Percentiles rank a stretch among this genome's conserved stretches.
phyloP scores from a whole-genome alignment of 2,797 vertebrate genomes.

The Telmatherina bonti region DNA sequence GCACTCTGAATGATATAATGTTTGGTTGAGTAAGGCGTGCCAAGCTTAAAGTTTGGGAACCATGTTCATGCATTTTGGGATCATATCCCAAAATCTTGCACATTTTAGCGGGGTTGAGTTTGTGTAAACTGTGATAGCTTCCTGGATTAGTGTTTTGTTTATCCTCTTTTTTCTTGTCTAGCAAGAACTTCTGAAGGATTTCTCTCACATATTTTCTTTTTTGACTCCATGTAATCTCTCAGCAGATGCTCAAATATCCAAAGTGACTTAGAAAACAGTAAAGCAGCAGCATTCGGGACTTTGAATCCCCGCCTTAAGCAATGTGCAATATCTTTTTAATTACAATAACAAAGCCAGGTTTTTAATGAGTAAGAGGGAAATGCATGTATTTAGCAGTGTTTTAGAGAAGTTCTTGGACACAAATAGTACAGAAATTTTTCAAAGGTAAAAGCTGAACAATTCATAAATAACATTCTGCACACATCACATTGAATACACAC shows the following conservation, averaged over 20 bases:
- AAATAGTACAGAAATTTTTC: no score
- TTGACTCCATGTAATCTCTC: no score
- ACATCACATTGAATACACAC: no score
- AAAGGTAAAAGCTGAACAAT: no score
- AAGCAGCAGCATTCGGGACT: neutral
- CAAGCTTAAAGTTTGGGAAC: neutral
- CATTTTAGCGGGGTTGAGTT: neutral
- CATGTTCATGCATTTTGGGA: neutral
- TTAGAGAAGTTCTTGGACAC: neutral
- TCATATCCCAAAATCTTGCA: neutral
- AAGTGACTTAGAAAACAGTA: no score
- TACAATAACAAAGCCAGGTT: neutral
- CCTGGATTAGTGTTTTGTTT: neutral
- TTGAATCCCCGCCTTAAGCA: neutral
- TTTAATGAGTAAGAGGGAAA: neutral
- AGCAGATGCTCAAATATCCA: no score
- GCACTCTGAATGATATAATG: neutral
- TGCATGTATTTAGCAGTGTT: neutral
- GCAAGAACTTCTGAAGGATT: no score
- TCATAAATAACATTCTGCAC: no score
- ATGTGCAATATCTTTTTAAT: neutral
- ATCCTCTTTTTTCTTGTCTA: no score
- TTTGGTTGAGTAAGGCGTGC: neutral
- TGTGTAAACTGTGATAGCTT: neutral
- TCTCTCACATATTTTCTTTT: no score